phyloP scores from a whole-genome alignment of 2,888 invertebrate genomes.

The Pollenia griseotomentosa region DNA sequence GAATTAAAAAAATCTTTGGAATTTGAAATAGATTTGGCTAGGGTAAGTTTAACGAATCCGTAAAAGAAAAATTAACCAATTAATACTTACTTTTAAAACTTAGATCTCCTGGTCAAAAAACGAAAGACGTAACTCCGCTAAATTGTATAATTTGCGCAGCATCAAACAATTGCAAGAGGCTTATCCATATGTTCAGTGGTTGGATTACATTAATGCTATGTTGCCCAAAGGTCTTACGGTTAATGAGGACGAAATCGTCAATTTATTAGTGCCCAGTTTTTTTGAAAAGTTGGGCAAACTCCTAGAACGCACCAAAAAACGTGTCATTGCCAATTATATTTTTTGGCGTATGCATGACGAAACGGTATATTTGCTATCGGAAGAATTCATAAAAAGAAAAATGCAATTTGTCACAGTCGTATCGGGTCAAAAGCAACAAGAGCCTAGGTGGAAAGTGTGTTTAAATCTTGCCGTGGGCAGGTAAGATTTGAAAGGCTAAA shows the following conservation, averaged over 20 bases:
- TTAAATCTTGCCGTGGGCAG: constrained; percentile 91
- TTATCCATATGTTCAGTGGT: constrained; percentile 87
- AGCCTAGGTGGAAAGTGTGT: constrained; percentile 96
- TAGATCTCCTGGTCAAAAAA: constrained; percentile 94
- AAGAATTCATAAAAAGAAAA: constrained; percentile 90
- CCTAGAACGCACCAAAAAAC: constrained; percentile 86
- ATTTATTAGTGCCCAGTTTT: constrained; percentile 93
- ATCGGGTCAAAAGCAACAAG: constrained; percentile 92
- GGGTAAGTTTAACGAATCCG: constrained; percentile 90
- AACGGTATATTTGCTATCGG: constrained; percentile 92
- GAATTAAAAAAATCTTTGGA: constrained; percentile 92
- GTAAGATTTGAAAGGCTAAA: too few relatives aligned
- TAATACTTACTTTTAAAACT: neutral
- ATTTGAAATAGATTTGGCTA: constrained; percentile 95
- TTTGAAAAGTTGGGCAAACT: constrained; percentile 89
- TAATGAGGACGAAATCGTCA: constrained; percentile 89
- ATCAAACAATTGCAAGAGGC: constrained; percentile 89
- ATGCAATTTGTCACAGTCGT: constrained; percentile 91
- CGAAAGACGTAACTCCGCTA: constrained; percentile 94
- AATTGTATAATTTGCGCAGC: constrained; percentile 95
- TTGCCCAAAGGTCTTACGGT: constrained; percentile 88
- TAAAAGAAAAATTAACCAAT: neutral
- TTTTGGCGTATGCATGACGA: constrained; percentile 95
- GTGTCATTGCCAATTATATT: constrained; percentile 94
- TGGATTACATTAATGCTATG: constrained; percentile 92